These are phyloP conservation scores for Amaurobius ferox DNA, from an alignment of 2,888 invertebrate genomes.

Conservation along the genomic window DNA sequence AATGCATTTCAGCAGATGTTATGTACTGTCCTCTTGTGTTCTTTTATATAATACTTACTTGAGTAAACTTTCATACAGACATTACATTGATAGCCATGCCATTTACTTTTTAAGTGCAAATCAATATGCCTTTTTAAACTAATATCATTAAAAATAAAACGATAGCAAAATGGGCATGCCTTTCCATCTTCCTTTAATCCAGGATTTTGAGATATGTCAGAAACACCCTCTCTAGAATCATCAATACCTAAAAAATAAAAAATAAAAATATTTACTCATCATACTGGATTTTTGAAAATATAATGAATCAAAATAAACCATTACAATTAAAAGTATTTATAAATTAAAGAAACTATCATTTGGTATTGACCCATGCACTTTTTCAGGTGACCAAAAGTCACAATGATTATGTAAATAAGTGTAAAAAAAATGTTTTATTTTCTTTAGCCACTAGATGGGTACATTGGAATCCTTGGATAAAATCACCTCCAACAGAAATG, in stretches of 20 bases:
- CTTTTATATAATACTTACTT: constrained; percentile 49
- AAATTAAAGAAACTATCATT: too few relatives aligned
- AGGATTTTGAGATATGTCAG: background rate
- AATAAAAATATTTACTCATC: background rate
- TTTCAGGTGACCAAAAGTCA: too few relatives aligned
- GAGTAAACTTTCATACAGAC: constrained; percentile 39
- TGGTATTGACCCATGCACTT: too few relatives aligned
- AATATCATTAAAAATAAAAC: constrained; percentile 22
- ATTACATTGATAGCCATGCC: constrained; percentile 27
- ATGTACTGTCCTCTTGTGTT: constrained; percentile 41
- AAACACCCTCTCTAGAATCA: background rate
- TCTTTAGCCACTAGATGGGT: too few relatives aligned
- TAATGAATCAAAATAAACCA: too few relatives aligned
- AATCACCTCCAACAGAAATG: too few relatives aligned
- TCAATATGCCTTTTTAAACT: constrained; percentile 29
- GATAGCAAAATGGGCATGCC: constrained; percentile 26
- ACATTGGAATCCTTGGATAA: too few relatives aligned
- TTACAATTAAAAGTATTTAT: too few relatives aligned
- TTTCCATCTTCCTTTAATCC: background rate
- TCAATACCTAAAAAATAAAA: background rate
- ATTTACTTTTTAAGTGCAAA: constrained; percentile 12
- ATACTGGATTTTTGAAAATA: too few relatives aligned
- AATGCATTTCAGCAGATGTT: constrained; percentile 7
- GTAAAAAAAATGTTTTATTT: too few relatives aligned
- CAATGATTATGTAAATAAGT: too few relatives aligned